Evolutionary conservation across 2,797 vertebrate genomes (phyloP), one percentile per base, ranked within the genome.

Genomic region (Echeneis naucrates): DNA sequence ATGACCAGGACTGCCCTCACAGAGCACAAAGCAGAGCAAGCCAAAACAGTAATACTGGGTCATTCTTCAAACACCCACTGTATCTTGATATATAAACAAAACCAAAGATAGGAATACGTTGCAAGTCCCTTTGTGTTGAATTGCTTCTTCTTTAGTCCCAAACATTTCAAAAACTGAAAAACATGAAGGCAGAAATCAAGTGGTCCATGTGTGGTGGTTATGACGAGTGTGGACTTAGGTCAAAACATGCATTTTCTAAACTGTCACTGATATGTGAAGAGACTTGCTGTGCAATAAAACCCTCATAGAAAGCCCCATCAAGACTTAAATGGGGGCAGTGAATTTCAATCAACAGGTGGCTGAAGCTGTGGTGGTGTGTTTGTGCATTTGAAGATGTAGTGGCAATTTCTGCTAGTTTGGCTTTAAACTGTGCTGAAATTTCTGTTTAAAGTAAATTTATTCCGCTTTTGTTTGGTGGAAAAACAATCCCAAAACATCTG

Each of bases 1-100:
- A 53, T 50, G 47, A 63, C 38, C n/a, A 58, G 48, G 67, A 44
- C 54, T 16, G 26, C 32, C 17, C 53, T 68, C 32, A 54, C 71
- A 54, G 51, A 33, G 21, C 16, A 7, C 16, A 6, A 35, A 35
- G 24, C 14, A 54, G 5, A 32, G n/a, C 13, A 11, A 11, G 54
- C 13, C 21, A 24, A 24, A 23, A 68, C 27, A 40, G 16, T 19
- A 30, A 52, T 26, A 52, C 9, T 32, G 33, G 9, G 27, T 66
- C 13, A 63, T 68, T 80, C 37, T 59, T 76, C 50, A 63, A 62
- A 67, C 62, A 59, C n/a, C n/a, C n/a, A n/a, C n/a, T 47, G 53
- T 68, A 38, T 24, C 53, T 64, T 48, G 64, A 58, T 47, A 8
- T 44, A 8, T 44, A 17, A 47, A 38, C 48, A 60, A 68, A 72